Evolutionary conservation across 2,113 vertebrate genomes (phyloP), one percentile per base, ranked within the genome.

Genomic region (Xyliphius kryptos): DNA sequence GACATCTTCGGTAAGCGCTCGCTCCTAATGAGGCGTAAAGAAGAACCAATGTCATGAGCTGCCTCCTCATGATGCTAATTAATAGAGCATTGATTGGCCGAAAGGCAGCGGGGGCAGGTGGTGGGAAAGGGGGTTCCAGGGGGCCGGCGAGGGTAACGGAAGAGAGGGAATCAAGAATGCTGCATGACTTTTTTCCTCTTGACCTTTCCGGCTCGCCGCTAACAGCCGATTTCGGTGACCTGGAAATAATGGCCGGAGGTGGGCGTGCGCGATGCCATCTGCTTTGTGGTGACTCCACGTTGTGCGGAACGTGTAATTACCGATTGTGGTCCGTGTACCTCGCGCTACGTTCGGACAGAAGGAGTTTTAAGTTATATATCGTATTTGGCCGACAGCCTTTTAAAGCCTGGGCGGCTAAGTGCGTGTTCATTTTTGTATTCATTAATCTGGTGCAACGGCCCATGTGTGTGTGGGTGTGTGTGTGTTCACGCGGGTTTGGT

Each of bases 31-130:
- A 84, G 67, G 79, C 82, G 82, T 79, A 85, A 83, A 80, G 41
- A 58, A 58, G 69, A 63, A 47, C 68, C 74, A 70, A 77, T 37
- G 56, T 9, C 36, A 74, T 72, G 68, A 77, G 80, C 77, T 43
- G 32, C 59, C n/a, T 14, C 77, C 66, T 80, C 79, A 83, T 76
- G 84, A 81, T 85, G 77, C 75, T 80, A 83, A 86, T 85, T 81
- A 86, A 85, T 83, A 83, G 81, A 37, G 68, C 81, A 82, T 83
- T 84, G 84, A 85, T 83, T 82, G 63, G 67, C 14, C 50, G 67
- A 74, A 77, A 77, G 77, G 76, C 77, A 63, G 72, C 51, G 12
- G 40, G 55, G 52, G 57, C 44, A 49, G 58, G 64, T 56, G 64
- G 51, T 9, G 22, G 17, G n/a, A n/a, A n/a, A 51, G 12, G 38